phyloP scores from a whole-genome alignment of 2,888 invertebrate genomes.

The Aproaerema taeniolella region DNA sequence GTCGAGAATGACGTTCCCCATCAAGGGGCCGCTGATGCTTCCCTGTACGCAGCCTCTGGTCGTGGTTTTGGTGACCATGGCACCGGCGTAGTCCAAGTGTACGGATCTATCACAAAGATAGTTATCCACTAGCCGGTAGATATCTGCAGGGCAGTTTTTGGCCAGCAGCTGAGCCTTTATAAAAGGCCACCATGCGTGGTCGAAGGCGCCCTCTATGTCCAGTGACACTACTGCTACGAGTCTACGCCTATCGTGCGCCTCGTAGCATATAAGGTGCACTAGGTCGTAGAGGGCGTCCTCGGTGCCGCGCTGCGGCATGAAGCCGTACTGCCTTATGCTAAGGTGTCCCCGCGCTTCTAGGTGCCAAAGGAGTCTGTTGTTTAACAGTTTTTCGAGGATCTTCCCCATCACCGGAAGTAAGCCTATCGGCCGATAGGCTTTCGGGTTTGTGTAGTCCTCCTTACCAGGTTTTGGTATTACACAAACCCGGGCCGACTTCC shows the following conservation, averaged over 20 bases:
- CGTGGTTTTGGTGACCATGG: background rate
- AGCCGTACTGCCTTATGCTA: background rate
- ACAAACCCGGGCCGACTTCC: background rate
- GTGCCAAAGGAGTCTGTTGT: background rate
- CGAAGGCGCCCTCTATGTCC: background rate
- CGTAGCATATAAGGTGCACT: background rate
- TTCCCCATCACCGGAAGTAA: background rate
- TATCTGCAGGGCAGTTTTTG: no score
- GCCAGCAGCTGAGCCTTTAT: background rate
- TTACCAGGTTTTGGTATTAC: background rate
- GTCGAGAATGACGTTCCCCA: conserved; percentile 1
- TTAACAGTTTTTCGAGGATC: background rate
- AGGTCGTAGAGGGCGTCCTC: background rate
- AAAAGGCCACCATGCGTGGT: background rate
- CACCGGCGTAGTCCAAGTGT: conserved; percentile 1
- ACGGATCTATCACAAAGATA: background rate
- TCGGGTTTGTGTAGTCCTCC: background rate
- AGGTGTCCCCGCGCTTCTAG: background rate
- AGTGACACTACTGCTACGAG: background rate
- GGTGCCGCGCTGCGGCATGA: background rate
- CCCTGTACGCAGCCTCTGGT: conserved; percentile 8
- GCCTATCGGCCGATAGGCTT: background rate
- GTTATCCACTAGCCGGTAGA: background rate
- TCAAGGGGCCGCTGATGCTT: background rate
- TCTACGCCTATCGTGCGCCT: background rate